phyloP scores from a whole-genome alignment of 1,140 invertebrate species.

The Rhizoglyphus robini region DNA sequence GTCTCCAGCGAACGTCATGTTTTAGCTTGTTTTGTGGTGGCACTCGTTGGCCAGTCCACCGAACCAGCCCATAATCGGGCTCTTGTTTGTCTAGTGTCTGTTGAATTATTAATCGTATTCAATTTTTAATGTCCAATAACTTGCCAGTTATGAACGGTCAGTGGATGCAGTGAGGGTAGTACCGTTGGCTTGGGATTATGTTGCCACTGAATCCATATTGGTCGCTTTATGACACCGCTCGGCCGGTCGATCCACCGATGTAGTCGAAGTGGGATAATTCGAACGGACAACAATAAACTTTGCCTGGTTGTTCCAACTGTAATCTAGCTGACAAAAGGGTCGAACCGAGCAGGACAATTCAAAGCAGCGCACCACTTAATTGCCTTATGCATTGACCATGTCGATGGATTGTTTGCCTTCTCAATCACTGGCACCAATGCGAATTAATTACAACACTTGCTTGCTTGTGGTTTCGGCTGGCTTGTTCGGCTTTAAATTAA shows the following conservation, averaged over 20 bases:
- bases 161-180: background rate
- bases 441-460: background rate
- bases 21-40: no score
- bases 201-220: background rate
- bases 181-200: background rate
- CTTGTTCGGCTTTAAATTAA: background rate
- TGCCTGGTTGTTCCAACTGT: background rate
- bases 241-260: background rate
- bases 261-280: background rate
- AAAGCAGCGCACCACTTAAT: no score
- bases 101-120: constrained; percentile 11
- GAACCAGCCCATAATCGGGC: background rate
- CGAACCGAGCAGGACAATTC: no score
- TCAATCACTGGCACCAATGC: no score
- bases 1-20: no score
- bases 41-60: background rate
- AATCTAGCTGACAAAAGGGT: no score
- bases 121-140: constrained; percentile 15
- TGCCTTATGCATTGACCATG: no score
- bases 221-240: background rate
- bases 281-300: constrained; percentile 12
- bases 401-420: no score
- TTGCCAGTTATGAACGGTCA: constrained; percentile 8
- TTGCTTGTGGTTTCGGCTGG: background rate
- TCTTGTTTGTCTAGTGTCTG: constrained; percentile 2